Base-by-base conservation (phyloP, 2,113 vertebrate genomes). In the Engraulis encrasicolus region DNA sequence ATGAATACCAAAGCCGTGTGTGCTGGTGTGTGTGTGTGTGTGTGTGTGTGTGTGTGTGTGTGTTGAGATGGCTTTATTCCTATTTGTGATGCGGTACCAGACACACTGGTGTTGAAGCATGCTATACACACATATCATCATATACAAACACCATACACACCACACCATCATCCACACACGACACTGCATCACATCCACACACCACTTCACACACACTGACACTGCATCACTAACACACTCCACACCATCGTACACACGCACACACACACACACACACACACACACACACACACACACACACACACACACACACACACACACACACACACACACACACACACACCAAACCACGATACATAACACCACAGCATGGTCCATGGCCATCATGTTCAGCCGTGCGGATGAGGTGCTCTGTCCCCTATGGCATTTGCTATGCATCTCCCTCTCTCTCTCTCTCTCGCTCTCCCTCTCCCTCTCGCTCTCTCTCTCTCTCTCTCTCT, bases 301-400 rank as follows among this genome's bases (percentile, higher is more conserved):
- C 50, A 54, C 50, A 54, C 50, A 54, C 50, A 54, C 50, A 54
- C 50, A 54, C 50, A 54, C 50, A 54, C 50, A 54, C 50, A 54
- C 50, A 54, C 50, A 54, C 50, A 54, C 90, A 85, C 85, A 78
- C 87, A 88, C 91, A 87, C 92, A n/a, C n/a, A n/a, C n/a, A n/a
- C n/a, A n/a, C n/a, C n/a, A n/a, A n/a, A n/a, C n/a, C n/a, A n/a
- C n/a, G n/a, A n/a, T n/a, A n/a, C n/a, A n/a, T n/a, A n/a, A n/a
- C n/a, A n/a, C n/a, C n/a, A n/a, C n/a, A n/a, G n/a, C n/a, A n/a
- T n/a, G n/a, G n/a, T n/a, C n/a, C n/a, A n/a, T n/a, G n/a, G n/a
- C 87, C 93, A 89, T 90, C 88, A 84, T 78, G 90, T 80, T 1
- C 81, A 87, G 88, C 88, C 82, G 83, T 92, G 93, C 92, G 91